Evolutionary conservation across 2,888 invertebrate species (phyloP), one percentile per base, ranked within the genome.

Genomic region (Cryptus armator): DNA sequence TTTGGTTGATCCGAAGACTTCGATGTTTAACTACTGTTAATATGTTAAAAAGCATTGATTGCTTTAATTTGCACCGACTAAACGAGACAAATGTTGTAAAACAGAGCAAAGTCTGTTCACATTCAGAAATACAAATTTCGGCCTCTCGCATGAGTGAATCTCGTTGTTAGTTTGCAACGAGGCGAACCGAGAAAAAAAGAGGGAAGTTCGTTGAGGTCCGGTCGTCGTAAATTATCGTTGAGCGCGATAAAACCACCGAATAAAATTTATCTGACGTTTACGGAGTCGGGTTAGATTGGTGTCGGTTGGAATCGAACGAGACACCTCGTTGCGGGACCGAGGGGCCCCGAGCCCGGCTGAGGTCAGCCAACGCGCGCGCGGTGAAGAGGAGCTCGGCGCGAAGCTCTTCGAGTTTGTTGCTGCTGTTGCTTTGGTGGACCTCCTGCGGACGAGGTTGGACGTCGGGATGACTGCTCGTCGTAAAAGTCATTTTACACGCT

Each of bases 211-310:
- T 59, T 43, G 67, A 53, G 64, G 71, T 79, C 85, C 84, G 32
- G 32, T 62, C 79, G 86, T 82, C 87, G 88, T 93, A 92, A 93
- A 92, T 93, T 90, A 91, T 90, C 88, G 88, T 87, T 85, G 88
- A 85, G 84, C 85, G 89, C 87, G 92, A 92, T 92, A 91, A 93
- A 92, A 90, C 89, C 89, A 89, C 88, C 90, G 91, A 90, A 93
- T 92, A 90, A 92, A 92, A 93, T 93, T 92, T 93, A 92, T 89
- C 91, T 90, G 92, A 92, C 92, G 90, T 93, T 93, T 92, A 92
- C 91, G 91, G 89, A 92, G 92, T 91, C 90, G 88, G 83, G 88
- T 88, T 88, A 90, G 92, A 92, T 92, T 89, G 91, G 91, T 91
- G 92, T 92, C 91, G 90, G 91, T 84, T 89, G 90, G 89, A 92